A percentile compares a stretch with the other conserved stretches of the same genome.
phyloP scores from a whole-genome alignment of 2,797 vertebrate genomes.

The Todus mexicanus region DNA sequence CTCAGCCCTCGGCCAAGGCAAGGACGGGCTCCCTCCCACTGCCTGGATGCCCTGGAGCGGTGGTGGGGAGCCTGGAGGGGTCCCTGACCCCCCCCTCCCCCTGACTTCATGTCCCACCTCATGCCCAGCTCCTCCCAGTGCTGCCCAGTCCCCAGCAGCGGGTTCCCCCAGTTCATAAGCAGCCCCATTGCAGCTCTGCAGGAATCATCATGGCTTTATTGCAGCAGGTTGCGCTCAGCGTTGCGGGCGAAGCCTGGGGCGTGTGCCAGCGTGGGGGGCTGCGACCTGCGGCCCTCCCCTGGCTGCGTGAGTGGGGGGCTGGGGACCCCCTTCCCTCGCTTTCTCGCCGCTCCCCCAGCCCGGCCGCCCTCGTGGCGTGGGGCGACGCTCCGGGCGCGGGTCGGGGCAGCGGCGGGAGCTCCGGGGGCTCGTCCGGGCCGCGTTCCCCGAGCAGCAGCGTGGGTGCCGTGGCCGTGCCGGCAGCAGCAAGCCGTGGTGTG shows the following conservation, averaged over 20 bases:
- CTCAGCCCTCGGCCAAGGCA: neutral
- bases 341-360: rapidly evolving
- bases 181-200: neutral
- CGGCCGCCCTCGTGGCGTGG: neutral
- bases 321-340: neutral
- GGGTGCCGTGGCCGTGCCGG: neutral
- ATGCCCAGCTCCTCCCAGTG: rapidly evolving
- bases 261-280: neutral
- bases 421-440: rapidly evolving
- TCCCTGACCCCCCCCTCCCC: rapidly evolving
- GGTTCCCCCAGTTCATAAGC: neutral
- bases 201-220: slow-evolving; percentile 25
- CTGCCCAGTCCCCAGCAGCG: neutral
- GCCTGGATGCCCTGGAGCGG: too few relatives aligned
- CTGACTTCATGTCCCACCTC: neutral
- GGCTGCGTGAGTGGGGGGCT: rapidly evolving
- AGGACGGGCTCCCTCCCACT: neutral
- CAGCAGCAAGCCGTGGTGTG: neutral
- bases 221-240: neutral
- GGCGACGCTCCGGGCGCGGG: neutral
- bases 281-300: too few relatives aligned
- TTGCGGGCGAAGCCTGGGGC: neutral
- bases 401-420: neutral
- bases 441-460: neutral
- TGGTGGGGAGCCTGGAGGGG: rapidly evolving